phyloP scores from a whole-genome alignment of 1,140 invertebrate genomes.

The Anastrepha obliqua region DNA sequence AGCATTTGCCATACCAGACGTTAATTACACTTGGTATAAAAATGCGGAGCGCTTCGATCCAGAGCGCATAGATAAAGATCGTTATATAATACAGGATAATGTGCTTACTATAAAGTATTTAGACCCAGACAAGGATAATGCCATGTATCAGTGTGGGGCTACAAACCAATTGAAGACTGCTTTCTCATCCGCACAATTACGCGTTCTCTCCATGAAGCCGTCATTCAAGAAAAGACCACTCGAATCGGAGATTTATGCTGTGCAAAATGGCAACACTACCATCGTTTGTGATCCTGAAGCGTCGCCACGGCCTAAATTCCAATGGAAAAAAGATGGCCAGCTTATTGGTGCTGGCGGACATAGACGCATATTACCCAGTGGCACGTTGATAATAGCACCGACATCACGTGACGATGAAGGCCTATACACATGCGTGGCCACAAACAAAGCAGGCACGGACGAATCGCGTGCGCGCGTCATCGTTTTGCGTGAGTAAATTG shows the following conservation, averaged over 20 bases:
- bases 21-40: constrained; percentile 93
- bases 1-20: constrained; percentile 95
- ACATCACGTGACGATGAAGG: constrained; percentile 91
- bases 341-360: constrained; percentile 86
- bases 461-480: constrained; percentile 87
- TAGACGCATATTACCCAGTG: constrained; percentile 86
- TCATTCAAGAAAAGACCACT: constrained; percentile 93
- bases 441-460: constrained; percentile 88
- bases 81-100: constrained; percentile 90
- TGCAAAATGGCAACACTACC: constrained; percentile 92
- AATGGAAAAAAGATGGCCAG: constrained; percentile 94
- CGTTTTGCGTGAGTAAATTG: constrained; percentile 83
- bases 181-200: constrained; percentile 91
- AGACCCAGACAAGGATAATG: constrained; percentile 87
- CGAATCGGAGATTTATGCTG: constrained; percentile 91
- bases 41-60: constrained; percentile 86
- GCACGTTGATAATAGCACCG: constrained; percentile 90
- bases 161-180: constrained; percentile 90
- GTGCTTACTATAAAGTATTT: constrained; percentile 88
- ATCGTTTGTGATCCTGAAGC: constrained; percentile 95
- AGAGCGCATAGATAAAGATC: constrained; percentile 82
- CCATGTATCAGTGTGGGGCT: constrained; percentile 97
- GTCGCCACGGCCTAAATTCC: constrained; percentile 90
- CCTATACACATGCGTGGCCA: constrained; percentile 90
- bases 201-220: constrained; percentile 90